These are phyloP conservation scores for Scomber japonicus DNA, from an alignment of 2,113 vertebrate species.

Conservation along the genomic window DNA sequence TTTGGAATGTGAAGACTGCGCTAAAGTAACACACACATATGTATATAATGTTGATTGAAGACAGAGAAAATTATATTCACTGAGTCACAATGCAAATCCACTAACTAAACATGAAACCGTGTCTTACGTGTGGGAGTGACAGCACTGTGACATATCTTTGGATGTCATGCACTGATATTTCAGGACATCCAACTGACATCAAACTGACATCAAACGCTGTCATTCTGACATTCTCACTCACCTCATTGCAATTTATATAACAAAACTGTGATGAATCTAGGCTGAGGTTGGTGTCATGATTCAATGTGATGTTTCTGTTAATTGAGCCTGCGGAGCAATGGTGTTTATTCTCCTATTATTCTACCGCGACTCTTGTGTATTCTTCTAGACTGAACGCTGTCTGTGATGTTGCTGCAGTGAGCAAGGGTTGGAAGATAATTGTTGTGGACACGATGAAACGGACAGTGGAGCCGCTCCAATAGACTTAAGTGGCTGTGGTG, in stretches of 20 bases:
- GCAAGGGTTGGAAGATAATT: constrained; percentile 57
- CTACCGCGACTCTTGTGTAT: neutral
- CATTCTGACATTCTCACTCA: constrained; percentile 27
- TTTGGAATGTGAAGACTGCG: neutral
- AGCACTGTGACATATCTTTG: constrained; percentile 30
- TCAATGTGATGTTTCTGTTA: constrained; percentile 20
- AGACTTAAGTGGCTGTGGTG: constrained; percentile 74
- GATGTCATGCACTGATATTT: constrained; percentile 51
- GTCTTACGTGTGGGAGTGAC: constrained; percentile 56
- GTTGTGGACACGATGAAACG: constrained; percentile 65
- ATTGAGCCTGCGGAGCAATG: neutral
- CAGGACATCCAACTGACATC: constrained; percentile 30
- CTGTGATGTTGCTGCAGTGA: constrained; percentile 29
- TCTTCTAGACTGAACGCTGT: constrained; percentile 2
- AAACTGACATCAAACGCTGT: constrained; percentile 34
- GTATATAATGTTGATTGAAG: constrained; percentile 19
- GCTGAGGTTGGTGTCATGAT: neutral
- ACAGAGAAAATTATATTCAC: constrained; percentile 12
- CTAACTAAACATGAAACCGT: constrained; percentile 39
- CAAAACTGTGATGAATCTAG: neutral
- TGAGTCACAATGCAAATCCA: constrained; percentile 45
- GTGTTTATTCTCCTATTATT: constrained; percentile 13
- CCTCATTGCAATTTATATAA: constrained; percentile 23
- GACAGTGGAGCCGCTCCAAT: constrained; percentile 35
- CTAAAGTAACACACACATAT: neutral